These are phyloP conservation scores for Tricholauxania praeusta DNA, from an alignment of 2,888 invertebrate species.

Conservation along the genomic window DNA sequence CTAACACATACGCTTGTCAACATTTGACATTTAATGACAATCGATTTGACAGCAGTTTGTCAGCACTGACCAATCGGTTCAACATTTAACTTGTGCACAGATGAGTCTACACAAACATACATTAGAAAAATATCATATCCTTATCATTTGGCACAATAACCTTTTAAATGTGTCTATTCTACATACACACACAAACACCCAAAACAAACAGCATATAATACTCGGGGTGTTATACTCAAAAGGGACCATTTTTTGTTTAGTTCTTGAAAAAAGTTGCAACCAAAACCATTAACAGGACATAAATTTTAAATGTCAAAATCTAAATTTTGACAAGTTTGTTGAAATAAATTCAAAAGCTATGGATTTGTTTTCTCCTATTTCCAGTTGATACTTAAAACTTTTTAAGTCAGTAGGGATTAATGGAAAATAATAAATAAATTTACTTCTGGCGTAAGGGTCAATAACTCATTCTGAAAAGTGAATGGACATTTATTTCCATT, in stretches of 20 bases:
- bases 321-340: too few species aligned
- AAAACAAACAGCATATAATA: constrained; percentile 8
- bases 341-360: too few species aligned
- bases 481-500: too few species aligned
- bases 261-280: neutral
- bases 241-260: neutral
- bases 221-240: neutral
- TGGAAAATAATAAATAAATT: too few species aligned
- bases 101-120: neutral
- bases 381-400: too few species aligned
- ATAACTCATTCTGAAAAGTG: too few species aligned
- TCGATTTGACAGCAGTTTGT: constrained; percentile 25
- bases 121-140: constrained; percentile 26
- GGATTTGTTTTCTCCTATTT: too few species aligned
- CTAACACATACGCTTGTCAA: neutral
- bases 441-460: too few species aligned
- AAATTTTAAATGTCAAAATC: too few species aligned
- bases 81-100: constrained; percentile 5
- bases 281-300: too few species aligned
- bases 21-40: constrained; percentile 21
- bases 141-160: constrained; percentile 24
- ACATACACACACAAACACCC: neutral
- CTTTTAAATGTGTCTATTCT: neutral
- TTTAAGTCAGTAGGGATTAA: too few species aligned
- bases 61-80: neutral